phyloP scores from a whole-genome alignment of 2,888 invertebrate species.

The Drosophila basisetae region DNA sequence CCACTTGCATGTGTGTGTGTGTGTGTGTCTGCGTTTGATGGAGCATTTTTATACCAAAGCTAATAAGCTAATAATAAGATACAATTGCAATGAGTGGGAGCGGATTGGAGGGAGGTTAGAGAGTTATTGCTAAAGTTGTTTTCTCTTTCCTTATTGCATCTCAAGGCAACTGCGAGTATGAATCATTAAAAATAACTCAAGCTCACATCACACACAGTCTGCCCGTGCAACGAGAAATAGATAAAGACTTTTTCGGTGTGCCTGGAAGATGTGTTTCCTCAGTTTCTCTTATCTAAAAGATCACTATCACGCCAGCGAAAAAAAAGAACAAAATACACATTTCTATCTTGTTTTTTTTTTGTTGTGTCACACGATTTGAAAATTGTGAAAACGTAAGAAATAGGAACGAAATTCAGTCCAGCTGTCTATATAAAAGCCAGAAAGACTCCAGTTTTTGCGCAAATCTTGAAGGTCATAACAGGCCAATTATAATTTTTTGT shows the following conservation, averaged over 20 bases:
- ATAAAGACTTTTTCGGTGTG: neutral
- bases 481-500: neutral
- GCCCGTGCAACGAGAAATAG: neutral
- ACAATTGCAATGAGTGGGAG: neutral
- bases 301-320: slow-evolving; percentile 6
- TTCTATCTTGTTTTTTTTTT: neutral
- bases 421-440: neutral
- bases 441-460: neutral
- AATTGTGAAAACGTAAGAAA: neutral
- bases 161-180: slow-evolving; percentile 29
- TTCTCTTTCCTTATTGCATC: slow-evolving; percentile 37
- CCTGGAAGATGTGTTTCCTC: slow-evolving; percentile 3
- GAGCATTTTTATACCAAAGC: slow-evolving; percentile 58
- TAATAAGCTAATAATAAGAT: slow-evolving; percentile 56
- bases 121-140: slow-evolving; percentile 12
- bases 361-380: neutral
- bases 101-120: neutral
- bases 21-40: slow-evolving; percentile 21
- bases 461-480: neutral
- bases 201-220: slow-evolving; percentile 1
- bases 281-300: slow-evolving; percentile 9
- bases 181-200: slow-evolving; percentile 19
- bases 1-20: neutral
- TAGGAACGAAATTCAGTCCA: neutral
- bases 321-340: neutral